Base-by-base conservation (phyloP, 2,113 vertebrate genomes). In the Castor canadensis region DNA sequence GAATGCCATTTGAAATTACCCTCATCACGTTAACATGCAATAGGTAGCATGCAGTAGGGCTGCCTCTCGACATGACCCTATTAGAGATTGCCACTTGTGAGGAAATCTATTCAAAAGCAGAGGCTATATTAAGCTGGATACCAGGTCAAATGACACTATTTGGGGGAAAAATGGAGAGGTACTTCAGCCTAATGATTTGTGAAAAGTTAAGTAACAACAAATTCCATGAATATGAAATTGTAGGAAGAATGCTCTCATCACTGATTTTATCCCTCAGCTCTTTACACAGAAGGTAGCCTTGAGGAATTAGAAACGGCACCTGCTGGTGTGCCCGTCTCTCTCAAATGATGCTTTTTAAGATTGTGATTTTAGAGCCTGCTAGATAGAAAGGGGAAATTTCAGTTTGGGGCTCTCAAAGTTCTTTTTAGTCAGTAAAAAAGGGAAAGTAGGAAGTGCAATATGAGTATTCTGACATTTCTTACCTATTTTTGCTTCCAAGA, bases 121-220 rank as follows among this genome's bases (percentile, higher is more conserved):
- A 98, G 97, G 93, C 97, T 98, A 95, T 96, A 98, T 98, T 98
- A 98, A 98, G 98, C 97, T 96, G 90, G 97, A 96, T 97, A 96
- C 93, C 96, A 97, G 97, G 98, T 98, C 98, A 98, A 98, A 98
- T 98, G 97, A 95, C 95, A 97, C 93, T 98, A 98, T 98, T 98
- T 98, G 96, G 96, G 96, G 96, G 94, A 1, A 54, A 95, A 98
- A 97, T 98, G 95, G 97, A 98, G 98, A 98, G 98, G 97, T 98
- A 97, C 98, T 98, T 98, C 98, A 98, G 95, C 79, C 95, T 98
- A 98, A 97, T 94, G 95, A 97, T 98, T 97, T 98, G 93, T 97
- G 95, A 96, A 96, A 98, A 98, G 98, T 98, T 98, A 98, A 98
- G 96, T 97, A 98, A 98, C 97, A 98, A 98, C 97, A 98, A 98